phyloP scores from a whole-genome alignment of 2,113 vertebrate species.

The Aegithalos caudatus region DNA sequence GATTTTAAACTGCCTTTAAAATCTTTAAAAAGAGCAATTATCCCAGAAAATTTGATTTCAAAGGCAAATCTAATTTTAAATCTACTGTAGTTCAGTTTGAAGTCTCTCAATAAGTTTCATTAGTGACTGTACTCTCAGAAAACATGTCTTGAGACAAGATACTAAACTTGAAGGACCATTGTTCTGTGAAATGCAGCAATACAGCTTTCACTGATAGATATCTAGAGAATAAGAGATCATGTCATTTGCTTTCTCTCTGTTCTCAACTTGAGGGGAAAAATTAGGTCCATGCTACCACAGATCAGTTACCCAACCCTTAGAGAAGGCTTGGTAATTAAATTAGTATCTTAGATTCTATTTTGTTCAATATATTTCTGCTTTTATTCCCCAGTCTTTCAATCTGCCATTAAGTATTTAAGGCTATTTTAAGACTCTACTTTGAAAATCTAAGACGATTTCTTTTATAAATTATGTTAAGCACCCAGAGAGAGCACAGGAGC shows the following conservation, averaged over 20 bases:
- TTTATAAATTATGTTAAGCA: neutral
- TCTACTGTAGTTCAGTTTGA: conserved; percentile 1
- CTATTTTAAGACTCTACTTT: conserved; percentile 39
- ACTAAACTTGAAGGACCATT: conserved; percentile 9
- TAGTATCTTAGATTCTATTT: conserved; percentile 35
- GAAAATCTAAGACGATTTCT: conserved; percentile 22
- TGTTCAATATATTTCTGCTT: conserved; percentile 22
- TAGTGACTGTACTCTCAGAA: neutral
- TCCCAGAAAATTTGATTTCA: neutral
- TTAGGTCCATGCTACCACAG: neutral
- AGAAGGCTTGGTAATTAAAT: conserved; percentile 50
- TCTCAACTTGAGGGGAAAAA: conserved; percentile 2
- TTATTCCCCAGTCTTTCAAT: conserved; percentile 38
- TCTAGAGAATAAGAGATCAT: conserved; percentile 15
- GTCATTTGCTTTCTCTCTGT: neutral
- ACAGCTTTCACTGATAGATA: neutral
- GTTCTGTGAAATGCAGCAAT: conserved; percentile 5
- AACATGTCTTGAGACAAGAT: conserved; percentile 2
- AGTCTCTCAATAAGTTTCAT: neutral
- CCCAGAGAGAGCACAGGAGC: neutral
- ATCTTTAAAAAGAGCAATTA: neutral
- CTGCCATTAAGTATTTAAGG: conserved; percentile 51
- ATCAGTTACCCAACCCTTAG: conserved; percentile 1
- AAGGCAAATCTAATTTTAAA: conserved; percentile 9
- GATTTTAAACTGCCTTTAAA: neutral